These are phyloP conservation scores for Proterorhinus semilunaris DNA, from an alignment of 2,113 vertebrate genomes.

Conservation along the genomic window DNA sequence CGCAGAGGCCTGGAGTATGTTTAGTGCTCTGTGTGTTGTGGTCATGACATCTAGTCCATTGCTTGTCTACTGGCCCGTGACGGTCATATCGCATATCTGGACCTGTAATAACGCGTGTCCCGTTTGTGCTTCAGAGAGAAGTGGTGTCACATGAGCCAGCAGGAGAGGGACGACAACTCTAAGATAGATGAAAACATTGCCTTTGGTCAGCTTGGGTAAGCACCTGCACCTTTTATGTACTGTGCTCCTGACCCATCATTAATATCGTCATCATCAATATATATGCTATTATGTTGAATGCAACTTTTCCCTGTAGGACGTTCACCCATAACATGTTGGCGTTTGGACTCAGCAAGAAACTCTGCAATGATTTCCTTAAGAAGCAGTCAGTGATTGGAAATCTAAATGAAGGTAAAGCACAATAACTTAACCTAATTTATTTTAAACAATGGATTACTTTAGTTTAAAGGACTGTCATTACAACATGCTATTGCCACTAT, in stretches of 20 bases:
- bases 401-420: constrained; percentile 86
- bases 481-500: too few species aligned
- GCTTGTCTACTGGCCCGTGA: constrained; percentile 13
- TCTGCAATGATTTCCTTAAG: constrained; percentile 94
- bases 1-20: neutral
- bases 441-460: too few species aligned
- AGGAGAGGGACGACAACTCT: constrained; percentile 90
- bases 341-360: constrained; percentile 90
- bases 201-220: constrained; percentile 95
- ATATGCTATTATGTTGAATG: neutral
- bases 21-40: neutral
- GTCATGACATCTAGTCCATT: constrained; percentile 25
- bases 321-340: constrained; percentile 99
- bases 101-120: neutral
- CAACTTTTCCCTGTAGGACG: constrained; percentile 75
- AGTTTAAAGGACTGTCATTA: too few species aligned
- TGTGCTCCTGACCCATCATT: neutral
- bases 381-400: constrained; percentile 96
- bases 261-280: neutral
- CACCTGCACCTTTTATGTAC: neutral
- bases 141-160: constrained; percentile 97
- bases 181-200: constrained; percentile 96
- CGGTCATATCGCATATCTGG: neutral
- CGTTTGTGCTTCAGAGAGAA: constrained; percentile 84
- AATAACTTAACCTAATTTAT: neutral